Conservation (phyloP, 2,797 vertebrate species). For the Molossus molossus region DNA sequence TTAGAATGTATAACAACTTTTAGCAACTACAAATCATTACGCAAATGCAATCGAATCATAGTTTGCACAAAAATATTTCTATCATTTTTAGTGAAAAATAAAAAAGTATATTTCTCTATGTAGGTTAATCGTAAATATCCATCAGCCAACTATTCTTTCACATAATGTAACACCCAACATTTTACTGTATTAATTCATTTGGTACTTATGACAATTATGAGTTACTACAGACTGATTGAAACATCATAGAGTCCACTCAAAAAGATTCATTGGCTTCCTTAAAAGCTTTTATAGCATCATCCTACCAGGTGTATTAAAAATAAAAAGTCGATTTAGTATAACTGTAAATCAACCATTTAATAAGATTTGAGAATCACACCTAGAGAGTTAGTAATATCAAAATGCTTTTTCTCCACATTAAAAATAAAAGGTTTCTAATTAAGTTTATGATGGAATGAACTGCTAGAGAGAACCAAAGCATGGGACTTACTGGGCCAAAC, state of each 20-base stretch:
- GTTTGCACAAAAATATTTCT: conserved; percentile 80
- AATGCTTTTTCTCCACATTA: conserved; percentile 76
- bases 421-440: conserved; percentile 73
- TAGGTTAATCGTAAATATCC: conserved; percentile 87
- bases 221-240: conserved; percentile 88
- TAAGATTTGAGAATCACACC: conserved; percentile 83
- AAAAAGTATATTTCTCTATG: conserved; percentile 80
- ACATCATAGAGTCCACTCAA: conserved; percentile 66
- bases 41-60: conserved; percentile 86
- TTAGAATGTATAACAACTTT: conserved; percentile 89
- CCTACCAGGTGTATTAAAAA: conserved; percentile 86
- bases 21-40: conserved; percentile 89
- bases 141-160: conserved; percentile 86
- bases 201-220: conserved; percentile 83
- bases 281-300: conserved; percentile 88
- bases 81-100: conserved; percentile 80
- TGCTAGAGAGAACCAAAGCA: conserved; percentile 23
- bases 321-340: conserved; percentile 82
- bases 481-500: conserved; percentile 18
- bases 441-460: background rate
- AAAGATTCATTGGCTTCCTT: conserved; percentile 87
- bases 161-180: conserved; percentile 83
- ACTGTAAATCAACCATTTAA: conserved; percentile 86
- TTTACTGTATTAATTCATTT: conserved; percentile 87
- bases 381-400: conserved; percentile 78